These are phyloP conservation scores for Lordiphosa andalusiaca DNA, from an alignment of 2,888 invertebrate species.

Conservation along the genomic window DNA sequence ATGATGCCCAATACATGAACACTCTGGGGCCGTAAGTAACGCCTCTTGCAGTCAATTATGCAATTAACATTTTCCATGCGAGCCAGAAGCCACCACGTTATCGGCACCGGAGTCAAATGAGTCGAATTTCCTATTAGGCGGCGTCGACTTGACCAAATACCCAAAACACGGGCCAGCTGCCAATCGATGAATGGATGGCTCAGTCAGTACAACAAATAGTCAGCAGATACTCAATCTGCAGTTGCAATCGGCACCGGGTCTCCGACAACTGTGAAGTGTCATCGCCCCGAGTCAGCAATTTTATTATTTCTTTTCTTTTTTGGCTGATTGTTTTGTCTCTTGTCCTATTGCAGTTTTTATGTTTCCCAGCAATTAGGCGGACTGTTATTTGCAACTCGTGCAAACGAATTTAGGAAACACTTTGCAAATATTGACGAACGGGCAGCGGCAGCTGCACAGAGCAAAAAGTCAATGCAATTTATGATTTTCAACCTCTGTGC, in stretches of 20 bases:
- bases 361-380: slow-evolving; percentile 56
- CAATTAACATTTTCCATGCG: slow-evolving; percentile 63
- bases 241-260: slow-evolving; percentile 18
- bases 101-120: slow-evolving; percentile 53
- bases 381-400: slow-evolving; percentile 51
- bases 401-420: slow-evolving; percentile 42
- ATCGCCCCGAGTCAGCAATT: slow-evolving; percentile 57
- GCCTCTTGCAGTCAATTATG: slow-evolving; percentile 67
- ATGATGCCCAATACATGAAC: slow-evolving; percentile 22
- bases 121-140: slow-evolving; percentile 58
- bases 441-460: slow-evolving; percentile 5
- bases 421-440: slow-evolving; percentile 39
- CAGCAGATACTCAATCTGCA: slow-evolving; percentile 21
- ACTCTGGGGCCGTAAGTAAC: slow-evolving; percentile 42
- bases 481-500: not conserved
- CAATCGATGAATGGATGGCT: slow-evolving; percentile 21
- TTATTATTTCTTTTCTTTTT: slow-evolving; percentile 47
- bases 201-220: slow-evolving; percentile 17
- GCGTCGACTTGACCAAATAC: slow-evolving; percentile 56
- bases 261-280: slow-evolving; percentile 52
- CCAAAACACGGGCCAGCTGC: slow-evolving; percentile 14
- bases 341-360: slow-evolving; percentile 27
- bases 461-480: slow-evolving; percentile 11
- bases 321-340: slow-evolving; percentile 46
- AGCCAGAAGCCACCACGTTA: slow-evolving; percentile 54